Evolutionary conservation across 1,140 invertebrate genomes (phyloP).

Genomic region (Ips nitidus): DNA sequence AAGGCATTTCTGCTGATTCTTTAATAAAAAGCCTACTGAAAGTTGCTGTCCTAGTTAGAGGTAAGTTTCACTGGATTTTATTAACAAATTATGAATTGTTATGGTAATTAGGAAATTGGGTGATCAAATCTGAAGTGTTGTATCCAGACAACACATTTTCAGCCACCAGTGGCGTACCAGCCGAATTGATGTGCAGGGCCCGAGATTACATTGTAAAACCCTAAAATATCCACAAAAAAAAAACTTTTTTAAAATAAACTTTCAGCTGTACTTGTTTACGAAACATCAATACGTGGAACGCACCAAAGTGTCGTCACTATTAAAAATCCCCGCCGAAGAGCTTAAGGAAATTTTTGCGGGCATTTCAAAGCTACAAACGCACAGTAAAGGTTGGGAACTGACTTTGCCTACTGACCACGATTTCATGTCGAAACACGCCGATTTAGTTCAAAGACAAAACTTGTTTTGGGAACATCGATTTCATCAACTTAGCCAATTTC

Average conservation of each 20-base stretch:
- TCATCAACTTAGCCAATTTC: conserved; percentile 66
- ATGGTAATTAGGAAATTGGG: conserved; percentile 65
- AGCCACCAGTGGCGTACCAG: conserved; percentile 67
- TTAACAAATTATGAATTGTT: neutral
- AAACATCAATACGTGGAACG: conserved; percentile 74
- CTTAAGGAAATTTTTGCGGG: conserved; percentile 77
- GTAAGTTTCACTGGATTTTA: conserved; percentile 46
- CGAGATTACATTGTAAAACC: conserved; percentile 83
- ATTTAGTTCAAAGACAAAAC: conserved; percentile 78
- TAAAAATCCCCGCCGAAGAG: conserved; percentile 78
- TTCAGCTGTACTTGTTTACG: conserved; percentile 75
- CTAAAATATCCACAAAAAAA: too few species aligned
- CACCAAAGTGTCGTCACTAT: conserved; percentile 69
- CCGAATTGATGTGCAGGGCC: conserved; percentile 75
- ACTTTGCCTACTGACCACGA: conserved; percentile 69
- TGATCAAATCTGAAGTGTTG: conserved; percentile 81
- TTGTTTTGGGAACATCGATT: conserved; percentile 79
- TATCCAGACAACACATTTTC: conserved; percentile 74
- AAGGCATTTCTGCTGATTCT: conserved; percentile 53
- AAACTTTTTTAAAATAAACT: too few species aligned
- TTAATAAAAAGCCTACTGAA: conserved; percentile 60
- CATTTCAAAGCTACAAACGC: conserved; percentile 66
- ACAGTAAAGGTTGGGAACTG: conserved; percentile 80
- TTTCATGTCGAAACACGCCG: conserved; percentile 76
- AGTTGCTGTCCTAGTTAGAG: conserved; percentile 78